These are phyloP conservation scores for Delia radicum DNA, from an alignment of 1,140 invertebrate species.

Conservation along the genomic window DNA sequence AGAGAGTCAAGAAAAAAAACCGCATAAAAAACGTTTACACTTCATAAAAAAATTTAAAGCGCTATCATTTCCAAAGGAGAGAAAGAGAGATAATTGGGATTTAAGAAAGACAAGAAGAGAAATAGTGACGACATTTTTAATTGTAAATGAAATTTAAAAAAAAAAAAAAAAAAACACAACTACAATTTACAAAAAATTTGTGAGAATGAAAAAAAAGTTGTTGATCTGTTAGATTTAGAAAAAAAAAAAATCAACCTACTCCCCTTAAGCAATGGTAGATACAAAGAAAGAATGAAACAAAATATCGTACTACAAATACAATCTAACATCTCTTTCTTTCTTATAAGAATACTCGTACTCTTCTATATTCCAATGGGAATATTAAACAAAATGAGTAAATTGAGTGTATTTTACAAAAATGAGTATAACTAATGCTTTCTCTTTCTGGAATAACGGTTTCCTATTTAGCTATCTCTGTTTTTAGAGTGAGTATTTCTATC, in stretches of 20 bases:
- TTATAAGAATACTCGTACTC: no score
- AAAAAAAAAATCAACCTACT: neutral
- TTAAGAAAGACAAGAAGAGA: constrained; percentile 15
- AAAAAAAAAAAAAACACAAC: neutral
- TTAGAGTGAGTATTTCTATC: neutral
- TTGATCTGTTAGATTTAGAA: neutral
- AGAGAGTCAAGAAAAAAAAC: constrained; percentile 43
- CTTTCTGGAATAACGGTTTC: neutral
- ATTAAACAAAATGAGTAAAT: neutral
- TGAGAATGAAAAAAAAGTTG: neutral
- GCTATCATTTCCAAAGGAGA: neutral
- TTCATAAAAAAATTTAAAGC: constrained; percentile 45
- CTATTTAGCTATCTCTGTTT: neutral
- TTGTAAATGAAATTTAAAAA: constrained; percentile 52
- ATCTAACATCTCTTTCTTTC: neutral
- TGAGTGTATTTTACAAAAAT: neutral
- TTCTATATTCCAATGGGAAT: neutral
- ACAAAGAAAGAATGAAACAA: neutral
- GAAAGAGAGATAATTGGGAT: neutral
- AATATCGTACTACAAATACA: neutral
- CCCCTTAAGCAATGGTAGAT: neutral
- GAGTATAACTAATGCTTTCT: neutral
- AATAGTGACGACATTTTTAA: constrained; percentile 55
- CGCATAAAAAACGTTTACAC: constrained; percentile 55
- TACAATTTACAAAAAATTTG: neutral